phyloP scores from a whole-genome alignment of 2,797 vertebrate genomes.

The Amniataba percoides region DNA sequence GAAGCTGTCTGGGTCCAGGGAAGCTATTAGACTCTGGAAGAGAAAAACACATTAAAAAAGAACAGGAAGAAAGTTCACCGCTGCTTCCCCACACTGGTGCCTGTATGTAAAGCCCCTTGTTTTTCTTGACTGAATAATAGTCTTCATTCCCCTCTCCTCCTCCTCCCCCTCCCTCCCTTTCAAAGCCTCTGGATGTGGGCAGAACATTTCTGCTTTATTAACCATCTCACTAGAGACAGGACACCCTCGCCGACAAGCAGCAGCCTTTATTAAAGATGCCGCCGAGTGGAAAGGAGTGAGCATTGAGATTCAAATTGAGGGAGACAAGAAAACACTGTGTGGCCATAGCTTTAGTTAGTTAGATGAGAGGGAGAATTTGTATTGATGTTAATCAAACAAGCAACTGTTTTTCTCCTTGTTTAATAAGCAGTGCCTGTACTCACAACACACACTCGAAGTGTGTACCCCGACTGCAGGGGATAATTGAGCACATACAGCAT shows the following conservation, averaged over 20 bases:
- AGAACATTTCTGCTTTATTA: conserved; percentile 84
- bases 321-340: conserved; percentile 73
- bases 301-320: conserved; percentile 83
- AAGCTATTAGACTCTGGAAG: conserved; percentile 83
- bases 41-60: conserved; percentile 83
- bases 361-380: conserved; percentile 77
- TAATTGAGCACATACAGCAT: conserved; percentile 27
- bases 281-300: conserved; percentile 75
- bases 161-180: conserved; percentile 33
- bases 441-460: conserved; percentile 27
- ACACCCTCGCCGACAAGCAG: conserved; percentile 77
- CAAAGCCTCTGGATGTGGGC: conserved; percentile 79
- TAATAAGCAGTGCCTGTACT: conserved; percentile 68
- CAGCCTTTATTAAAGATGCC: conserved; percentile 85
- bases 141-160: conserved; percentile 49
- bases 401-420: conserved; percentile 70
- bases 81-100: conserved; percentile 68
- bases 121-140: conserved; percentile 85
- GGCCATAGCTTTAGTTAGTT: conserved; percentile 73
- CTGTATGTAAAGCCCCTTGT: conserved; percentile 82
- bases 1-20: conserved; percentile 83
- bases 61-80: conserved; percentile 80
- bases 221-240: conserved; percentile 83
- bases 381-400: conserved; percentile 82
- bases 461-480: conserved; percentile 15